Conservation (phyloP, 2,888 invertebrate genomes). For the Drosophila mulleri region DNA sequence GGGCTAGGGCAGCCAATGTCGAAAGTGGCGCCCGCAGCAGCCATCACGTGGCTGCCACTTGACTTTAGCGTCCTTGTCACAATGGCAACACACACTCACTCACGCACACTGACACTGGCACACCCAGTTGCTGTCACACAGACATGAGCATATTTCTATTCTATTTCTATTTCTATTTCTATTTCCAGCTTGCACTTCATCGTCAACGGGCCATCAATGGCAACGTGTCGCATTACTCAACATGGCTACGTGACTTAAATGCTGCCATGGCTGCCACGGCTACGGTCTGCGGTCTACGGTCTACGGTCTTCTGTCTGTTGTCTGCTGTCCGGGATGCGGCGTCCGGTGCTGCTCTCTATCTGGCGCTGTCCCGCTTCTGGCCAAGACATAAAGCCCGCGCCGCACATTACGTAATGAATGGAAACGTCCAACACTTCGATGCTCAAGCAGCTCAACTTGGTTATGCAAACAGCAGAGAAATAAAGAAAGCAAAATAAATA, state of each 20-base stretch:
- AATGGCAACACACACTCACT: slow-evolving; percentile 44
- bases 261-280: slow-evolving; percentile 52
- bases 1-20: slow-evolving; percentile 14
- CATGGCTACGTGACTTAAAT: slow-evolving; percentile 80
- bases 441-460: slow-evolving; percentile 49
- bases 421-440: slow-evolving; percentile 48
- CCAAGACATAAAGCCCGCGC: slow-evolving; percentile 61
- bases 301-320: slow-evolving; percentile 63
- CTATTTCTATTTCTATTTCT: slow-evolving; percentile 55
- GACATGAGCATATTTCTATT: slow-evolving; percentile 39
- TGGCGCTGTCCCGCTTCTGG: slow-evolving; percentile 6
- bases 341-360: slow-evolving; percentile 27
- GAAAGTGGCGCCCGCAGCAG: slow-evolving; percentile 39
- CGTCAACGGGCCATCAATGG: slow-evolving; percentile 79
- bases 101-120: neutral
- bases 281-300: neutral
- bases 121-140: neutral
- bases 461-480: slow-evolving; percentile 58
- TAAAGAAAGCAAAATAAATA: slow-evolving; percentile 5
- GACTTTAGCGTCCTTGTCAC: slow-evolving; percentile 61
- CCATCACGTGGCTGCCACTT: slow-evolving; percentile 66
- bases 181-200: slow-evolving; percentile 78
- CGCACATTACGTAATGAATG: slow-evolving; percentile 72
- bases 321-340: neutral
- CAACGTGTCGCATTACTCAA: slow-evolving; percentile 82